Evolutionary conservation across 2,113 vertebrate genomes (phyloP), one percentile per base, ranked within the genome.

Genomic region (Fulica atra): DNA sequence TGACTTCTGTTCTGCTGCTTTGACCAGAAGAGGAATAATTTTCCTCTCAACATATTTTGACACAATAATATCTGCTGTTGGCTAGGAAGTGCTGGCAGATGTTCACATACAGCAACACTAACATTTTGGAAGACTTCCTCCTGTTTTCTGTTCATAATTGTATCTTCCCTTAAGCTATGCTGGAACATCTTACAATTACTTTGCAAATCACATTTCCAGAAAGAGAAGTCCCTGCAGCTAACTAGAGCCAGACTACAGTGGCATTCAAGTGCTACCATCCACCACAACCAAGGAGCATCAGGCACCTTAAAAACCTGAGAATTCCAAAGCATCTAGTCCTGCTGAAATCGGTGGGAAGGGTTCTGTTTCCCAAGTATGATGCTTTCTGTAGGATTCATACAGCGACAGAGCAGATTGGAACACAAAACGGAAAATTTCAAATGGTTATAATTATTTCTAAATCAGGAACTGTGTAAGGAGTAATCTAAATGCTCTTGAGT

Each of bases 1-100:
- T 57, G 65, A 93, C 53, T 95, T 92, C 56, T 65, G 35, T 60
- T 85, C 79, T 81, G 51, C 44, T 72, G 66, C 84, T 91, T 53
- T 82, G 96, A 84, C 91, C 91, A 89, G 65, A 85, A 85, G 38
- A 90, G 50, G 64, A 95, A 40, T 76, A 60, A 84, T 84, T 88
- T 93, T 92, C 83, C 25, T 86, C 73, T 92, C 61, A 86, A 79
- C 16, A 33, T 78, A 86, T 84, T 86, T 86, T 92, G 86, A 90
- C 80, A 92, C 46, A 61, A 61, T 78, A 95, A 71, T 97, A 89
- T 70, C 85, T 94, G 50, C 65, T 92, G 28, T 63, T 92, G 80
- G 88, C 83, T 94, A 92, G 44, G 50, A 93, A 91, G 81, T 24
- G 61, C 72, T 93, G 92, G 93, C 91, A 95, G 90, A 89, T 95